phyloP scores from a whole-genome alignment of 2,113 vertebrate genomes.

The Pterophyllum scalare region DNA sequence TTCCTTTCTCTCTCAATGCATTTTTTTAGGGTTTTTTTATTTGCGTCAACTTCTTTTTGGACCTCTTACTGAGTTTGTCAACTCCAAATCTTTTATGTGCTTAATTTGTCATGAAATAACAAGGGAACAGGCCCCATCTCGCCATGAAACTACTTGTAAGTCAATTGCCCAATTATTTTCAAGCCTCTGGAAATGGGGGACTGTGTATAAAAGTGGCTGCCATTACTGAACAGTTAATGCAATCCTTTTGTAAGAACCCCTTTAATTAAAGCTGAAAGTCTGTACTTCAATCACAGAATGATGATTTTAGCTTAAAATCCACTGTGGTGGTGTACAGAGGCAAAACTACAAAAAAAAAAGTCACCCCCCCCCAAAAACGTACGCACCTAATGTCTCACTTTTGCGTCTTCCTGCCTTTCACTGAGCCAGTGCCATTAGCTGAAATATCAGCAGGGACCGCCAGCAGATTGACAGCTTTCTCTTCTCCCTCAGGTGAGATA shows the following conservation, averaged over 20 bases:
- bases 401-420: conserved; percentile 6
- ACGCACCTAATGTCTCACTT: neutral
- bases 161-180: neutral
- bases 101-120: neutral
- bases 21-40: too few species aligned
- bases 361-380: neutral
- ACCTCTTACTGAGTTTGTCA: too few species aligned
- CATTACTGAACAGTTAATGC: neutral
- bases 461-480: neutral
- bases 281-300: neutral
- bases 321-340: neutral
- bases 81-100: too few species aligned
- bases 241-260: neutral
- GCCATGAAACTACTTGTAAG: neutral
- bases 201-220: neutral
- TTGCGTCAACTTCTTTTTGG: too few species aligned
- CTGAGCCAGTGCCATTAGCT: conserved; percentile 11
- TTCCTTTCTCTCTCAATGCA: neutral
- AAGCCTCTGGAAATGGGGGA: neutral
- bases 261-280: neutral
- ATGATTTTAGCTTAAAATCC: neutral
- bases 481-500: neutral
- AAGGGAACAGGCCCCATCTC: neutral
- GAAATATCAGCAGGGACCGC: neutral
- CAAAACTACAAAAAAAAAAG: neutral